Conservation (phyloP, 2,113 vertebrate genomes). For the Lota lota region DNA sequence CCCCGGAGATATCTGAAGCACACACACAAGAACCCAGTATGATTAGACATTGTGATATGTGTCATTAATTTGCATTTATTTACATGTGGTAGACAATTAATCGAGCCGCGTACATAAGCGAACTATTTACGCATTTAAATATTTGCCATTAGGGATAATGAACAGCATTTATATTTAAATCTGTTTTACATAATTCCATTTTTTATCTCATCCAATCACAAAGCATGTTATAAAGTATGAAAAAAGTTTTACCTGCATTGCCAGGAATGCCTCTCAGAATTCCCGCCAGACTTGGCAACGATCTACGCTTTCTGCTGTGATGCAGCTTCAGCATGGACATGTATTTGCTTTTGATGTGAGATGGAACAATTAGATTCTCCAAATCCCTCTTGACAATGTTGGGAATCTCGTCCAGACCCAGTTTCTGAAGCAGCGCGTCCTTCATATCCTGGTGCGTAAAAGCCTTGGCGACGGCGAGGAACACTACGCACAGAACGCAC, state of each 20-base stretch:
- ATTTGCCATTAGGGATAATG: too few relatives aligned
- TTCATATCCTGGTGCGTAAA: slow-evolving; percentile 80
- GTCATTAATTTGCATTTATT: neutral
- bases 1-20: slow-evolving; percentile 78
- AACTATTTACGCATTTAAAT: neutral
- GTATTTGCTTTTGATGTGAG: slow-evolving; percentile 82
- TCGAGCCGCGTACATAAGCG: neutral
- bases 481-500: slow-evolving; percentile 58
- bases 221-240: neutral
- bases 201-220: neutral
- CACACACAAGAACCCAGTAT: too few relatives aligned
- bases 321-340: slow-evolving; percentile 82
- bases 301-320: slow-evolving; percentile 79
- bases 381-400: slow-evolving; percentile 79
- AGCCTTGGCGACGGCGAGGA: slow-evolving; percentile 44
- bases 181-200: neutral
- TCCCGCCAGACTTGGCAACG: slow-evolving; percentile 83
- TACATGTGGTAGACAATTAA: neutral
- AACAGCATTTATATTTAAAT: neutral
- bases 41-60: too few relatives aligned
- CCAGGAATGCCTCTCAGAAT: slow-evolving; percentile 85
- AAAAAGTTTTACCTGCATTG: slow-evolving; percentile 75
- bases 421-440: slow-evolving; percentile 77
- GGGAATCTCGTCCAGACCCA: slow-evolving; percentile 80
- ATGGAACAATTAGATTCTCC: slow-evolving; percentile 81